These are phyloP conservation scores for Poecile montanus DNA, from an alignment of 2,797 vertebrate genomes.

Conservation along the genomic window DNA sequence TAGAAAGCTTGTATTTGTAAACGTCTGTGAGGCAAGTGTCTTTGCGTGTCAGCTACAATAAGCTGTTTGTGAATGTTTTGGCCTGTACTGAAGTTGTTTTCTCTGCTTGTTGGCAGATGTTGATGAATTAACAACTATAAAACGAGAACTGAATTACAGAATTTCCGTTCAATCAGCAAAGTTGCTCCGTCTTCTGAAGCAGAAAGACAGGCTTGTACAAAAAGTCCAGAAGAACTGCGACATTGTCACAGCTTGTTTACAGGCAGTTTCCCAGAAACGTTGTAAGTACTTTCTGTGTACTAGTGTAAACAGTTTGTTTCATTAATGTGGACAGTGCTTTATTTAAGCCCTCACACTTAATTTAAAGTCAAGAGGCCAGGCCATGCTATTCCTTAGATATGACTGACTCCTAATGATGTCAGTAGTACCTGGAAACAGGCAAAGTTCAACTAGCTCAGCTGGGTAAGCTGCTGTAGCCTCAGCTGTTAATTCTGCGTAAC, in stretches of 20 bases:
- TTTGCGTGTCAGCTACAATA: background rate
- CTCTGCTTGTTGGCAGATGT: slow-evolving; percentile 75
- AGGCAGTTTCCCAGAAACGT: slow-evolving; percentile 94
- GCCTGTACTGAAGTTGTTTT: slow-evolving; percentile 8
- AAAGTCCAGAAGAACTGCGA: slow-evolving; percentile 94
- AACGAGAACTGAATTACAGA: slow-evolving; percentile 88
- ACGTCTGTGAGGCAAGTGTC: background rate
- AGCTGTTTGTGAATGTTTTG: background rate
- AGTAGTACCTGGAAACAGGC: background rate
- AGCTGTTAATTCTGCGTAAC: background rate
- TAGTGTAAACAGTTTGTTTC: background rate
- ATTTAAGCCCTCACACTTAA: background rate
- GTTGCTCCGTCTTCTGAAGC: slow-evolving; percentile 90
- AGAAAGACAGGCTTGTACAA: slow-evolving; percentile 86
- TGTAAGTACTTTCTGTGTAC: slow-evolving; percentile 79
- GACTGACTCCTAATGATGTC: background rate
- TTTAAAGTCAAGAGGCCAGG: background rate
- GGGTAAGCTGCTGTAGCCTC: background rate
- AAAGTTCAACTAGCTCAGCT: background rate
- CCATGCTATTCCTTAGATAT: background rate
- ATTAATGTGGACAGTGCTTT: background rate
- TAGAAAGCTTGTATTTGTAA: background rate
- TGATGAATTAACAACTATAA: slow-evolving; percentile 83
- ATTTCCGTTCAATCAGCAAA: slow-evolving; percentile 88
- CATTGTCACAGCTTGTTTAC: slow-evolving; percentile 92